Evolutionary conservation across 1,140 invertebrate genomes (phyloP), one percentile per base, ranked within the genome.

Genomic region (Papilio machaon): DNA sequence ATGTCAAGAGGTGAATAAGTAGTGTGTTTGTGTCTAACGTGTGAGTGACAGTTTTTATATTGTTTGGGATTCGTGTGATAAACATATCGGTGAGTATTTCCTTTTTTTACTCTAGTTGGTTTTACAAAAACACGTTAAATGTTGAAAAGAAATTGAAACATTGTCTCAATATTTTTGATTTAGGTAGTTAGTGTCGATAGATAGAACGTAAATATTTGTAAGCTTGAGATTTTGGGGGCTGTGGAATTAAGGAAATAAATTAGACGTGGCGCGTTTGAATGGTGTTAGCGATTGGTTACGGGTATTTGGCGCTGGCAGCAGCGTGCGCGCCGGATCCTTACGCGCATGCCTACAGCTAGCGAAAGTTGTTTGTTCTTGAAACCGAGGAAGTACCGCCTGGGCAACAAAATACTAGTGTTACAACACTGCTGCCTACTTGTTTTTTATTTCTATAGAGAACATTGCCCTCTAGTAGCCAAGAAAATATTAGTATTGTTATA

Each of bases 1-100:
- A 94, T 94, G 93, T 94, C 92, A 94, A 93, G 89, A 94, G 92
- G 92, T 94, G 91, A 94, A 92, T 91, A 91, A 89, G 85, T 88
- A 87, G 54, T 87, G 91, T 94, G 91, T 92, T 90, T 91, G 91
- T 94, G 92, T 91, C 84, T 89, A 93, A 90, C 87, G 90, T 92
- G 92, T 87, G 86, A 90, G 91, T 93, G 91, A 91, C 91, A 91
- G 92, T 91, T 91, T 90, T 91, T 90, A 90, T 90, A 92, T 93
- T 93, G 91, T 94, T 93, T 93, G 87, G 91, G 89, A 92, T 92
- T 94, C 88, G 85, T 88, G 89, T 85, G 86, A 92, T 92, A 92
- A 92, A 92, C 89, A 92, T 89, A 90, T 90, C 89, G 93, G 92
- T 94, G 81, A 92, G 92, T 90, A 85, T 88, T 90, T 88, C 86